These are phyloP conservation scores for Diplodus sargus DNA, from an alignment of 2,797 vertebrate species.

Conservation along the genomic window DNA sequence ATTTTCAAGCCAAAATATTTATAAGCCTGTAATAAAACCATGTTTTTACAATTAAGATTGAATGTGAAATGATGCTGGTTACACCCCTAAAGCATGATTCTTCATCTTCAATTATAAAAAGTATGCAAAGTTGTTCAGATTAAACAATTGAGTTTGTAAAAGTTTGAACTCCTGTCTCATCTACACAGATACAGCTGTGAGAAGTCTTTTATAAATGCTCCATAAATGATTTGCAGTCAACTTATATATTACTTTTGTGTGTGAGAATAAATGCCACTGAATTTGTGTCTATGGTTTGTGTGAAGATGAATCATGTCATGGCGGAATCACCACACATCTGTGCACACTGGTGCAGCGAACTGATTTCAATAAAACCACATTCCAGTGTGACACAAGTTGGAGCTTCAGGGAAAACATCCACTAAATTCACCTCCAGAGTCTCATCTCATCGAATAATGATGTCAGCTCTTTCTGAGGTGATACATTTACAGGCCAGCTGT, in stretches of 20 bases:
- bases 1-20: too few species aligned
- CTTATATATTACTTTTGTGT: too few species aligned
- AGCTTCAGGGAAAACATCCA: constrained; percentile 17
- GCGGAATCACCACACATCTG: constrained; percentile 17
- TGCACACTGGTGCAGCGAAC: constrained; percentile 32
- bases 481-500: constrained; percentile 46
- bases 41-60: too few species aligned
- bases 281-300: constrained; percentile 1
- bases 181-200: not conserved
- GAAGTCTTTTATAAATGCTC: not conserved
- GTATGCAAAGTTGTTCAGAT: too few species aligned
- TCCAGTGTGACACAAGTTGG: constrained; percentile 3
- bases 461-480: not conserved
- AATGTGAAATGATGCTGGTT: too few species aligned
- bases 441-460: constrained; percentile 20
- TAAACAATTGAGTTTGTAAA: too few species aligned
- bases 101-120: too few species aligned
- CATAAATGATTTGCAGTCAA: too few species aligned
- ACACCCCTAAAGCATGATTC: too few species aligned
- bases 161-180: too few species aligned
- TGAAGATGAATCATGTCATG: constrained; percentile 34
- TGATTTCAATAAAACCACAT: constrained; percentile 14
- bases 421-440: constrained; percentile 17
- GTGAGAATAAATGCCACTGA: too few species aligned
- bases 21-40: too few species aligned